Percentiles rank a stretch among this genome's conserved stretches.
phyloP scores from a whole-genome alignment of 2,888 invertebrate genomes.

The Dryomyza anilis region DNA sequence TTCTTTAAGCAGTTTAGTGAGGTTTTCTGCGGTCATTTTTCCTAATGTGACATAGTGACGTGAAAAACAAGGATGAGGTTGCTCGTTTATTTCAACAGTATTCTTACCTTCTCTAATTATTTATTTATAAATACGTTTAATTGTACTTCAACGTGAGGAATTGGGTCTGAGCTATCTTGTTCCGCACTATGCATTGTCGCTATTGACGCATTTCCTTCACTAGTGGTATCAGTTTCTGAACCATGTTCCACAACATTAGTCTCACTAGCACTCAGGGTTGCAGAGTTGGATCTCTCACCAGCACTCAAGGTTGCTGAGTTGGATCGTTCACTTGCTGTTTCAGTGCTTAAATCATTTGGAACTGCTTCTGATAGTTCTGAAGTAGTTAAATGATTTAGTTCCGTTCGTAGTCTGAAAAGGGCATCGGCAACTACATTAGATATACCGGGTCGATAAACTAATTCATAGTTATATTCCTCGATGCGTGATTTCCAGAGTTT shows the following conservation, averaged over 20 bases:
- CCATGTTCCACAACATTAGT: not conserved
- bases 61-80: constrained; percentile 27
- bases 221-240: not conserved
- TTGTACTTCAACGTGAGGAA: constrained; percentile 33
- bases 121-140: constrained; percentile 34
- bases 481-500: constrained; percentile 17
- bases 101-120: constrained; percentile 26
- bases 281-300: constrained; percentile 8
- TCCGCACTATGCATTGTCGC: constrained; percentile 36
- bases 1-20: no score
- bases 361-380: no score
- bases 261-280: not conserved
- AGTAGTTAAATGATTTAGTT: no score
- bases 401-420: no score
- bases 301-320: no score
- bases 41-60: no score
- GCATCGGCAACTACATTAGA: constrained; percentile 27
- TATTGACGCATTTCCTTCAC: no score
- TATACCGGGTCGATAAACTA: constrained; percentile 24
- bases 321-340: no score
- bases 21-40: no score
- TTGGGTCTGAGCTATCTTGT: constrained; percentile 33
- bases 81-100: constrained; percentile 3
- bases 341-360: no score
- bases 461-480: no score